A percentile compares a stretch with the other conserved stretches of the same genome.
Conservation (phyloP, 2,797 vertebrate species). For the Meda fulgida region DNA sequence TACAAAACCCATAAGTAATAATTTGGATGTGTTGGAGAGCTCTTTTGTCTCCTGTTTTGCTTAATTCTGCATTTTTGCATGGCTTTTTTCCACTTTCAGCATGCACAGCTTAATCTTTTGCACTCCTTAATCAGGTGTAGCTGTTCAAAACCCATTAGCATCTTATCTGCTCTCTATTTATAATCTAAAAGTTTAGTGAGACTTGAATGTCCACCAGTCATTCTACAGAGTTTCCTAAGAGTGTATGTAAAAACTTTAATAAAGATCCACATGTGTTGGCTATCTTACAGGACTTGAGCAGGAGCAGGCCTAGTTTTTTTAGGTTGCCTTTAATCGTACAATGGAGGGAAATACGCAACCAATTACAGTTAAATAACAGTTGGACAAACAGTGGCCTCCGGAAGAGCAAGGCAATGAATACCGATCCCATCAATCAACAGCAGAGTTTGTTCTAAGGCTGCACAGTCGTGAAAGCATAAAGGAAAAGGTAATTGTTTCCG, state of each 20-base stretch:
- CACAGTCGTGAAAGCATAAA: slow-evolving; percentile 63
- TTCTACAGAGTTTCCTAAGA: neutral
- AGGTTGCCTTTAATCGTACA: slow-evolving; percentile 54
- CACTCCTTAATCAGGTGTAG: neutral
- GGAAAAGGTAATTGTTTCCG: slow-evolving; percentile 74
- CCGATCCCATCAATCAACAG: slow-evolving; percentile 70
- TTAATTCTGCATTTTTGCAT: slow-evolving; percentile 22
- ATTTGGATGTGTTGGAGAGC: slow-evolving; percentile 30
- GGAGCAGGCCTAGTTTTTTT: slow-evolving; percentile 26
- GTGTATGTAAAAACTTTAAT: neutral
- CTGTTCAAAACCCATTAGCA: slow-evolving; percentile 1
- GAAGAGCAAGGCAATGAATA: slow-evolving; percentile 61
- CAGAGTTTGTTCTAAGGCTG: slow-evolving; percentile 70
- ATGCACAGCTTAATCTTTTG: slow-evolving; percentile 12
- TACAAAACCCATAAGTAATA: neutral
- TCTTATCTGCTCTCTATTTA: neutral
- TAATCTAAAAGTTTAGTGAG: neutral
- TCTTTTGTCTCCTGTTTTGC: neutral
- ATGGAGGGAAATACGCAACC: slow-evolving; percentile 53
- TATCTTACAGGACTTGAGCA: slow-evolving; percentile 30
- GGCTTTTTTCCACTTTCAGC: neutral
- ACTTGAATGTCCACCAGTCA: neutral
- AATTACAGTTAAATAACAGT: slow-evolving; percentile 57
- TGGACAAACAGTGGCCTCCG: slow-evolving; percentile 55
- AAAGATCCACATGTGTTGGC: slow-evolving; percentile 1